Evolutionary conservation across 35 echinoderm and acorn worm genomes (phyloP).

Genomic region (Patiria miniata): DNA sequence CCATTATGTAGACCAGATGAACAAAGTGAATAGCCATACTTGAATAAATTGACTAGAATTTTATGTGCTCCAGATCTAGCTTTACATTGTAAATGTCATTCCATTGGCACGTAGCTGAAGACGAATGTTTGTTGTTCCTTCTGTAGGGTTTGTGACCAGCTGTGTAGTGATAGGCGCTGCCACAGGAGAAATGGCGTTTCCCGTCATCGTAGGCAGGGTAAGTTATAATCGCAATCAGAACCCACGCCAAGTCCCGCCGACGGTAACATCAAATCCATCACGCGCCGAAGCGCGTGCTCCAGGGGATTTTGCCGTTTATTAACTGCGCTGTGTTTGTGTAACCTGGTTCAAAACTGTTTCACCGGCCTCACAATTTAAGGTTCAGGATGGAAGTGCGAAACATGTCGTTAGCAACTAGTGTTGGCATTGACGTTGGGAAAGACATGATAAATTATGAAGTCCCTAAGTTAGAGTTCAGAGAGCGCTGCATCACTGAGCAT

Average conservation of each 20-base stretch:
- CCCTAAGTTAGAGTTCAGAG: no score
- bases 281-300: neutral
- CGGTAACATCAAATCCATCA: neutral
- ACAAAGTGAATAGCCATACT: no score
- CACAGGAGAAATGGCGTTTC: slow-evolving; percentile 96
- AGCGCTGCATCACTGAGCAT: no score
- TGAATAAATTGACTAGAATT: no score
- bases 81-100: no score
- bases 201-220: slow-evolving; percentile 89
- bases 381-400: neutral
- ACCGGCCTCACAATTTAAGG: neutral
- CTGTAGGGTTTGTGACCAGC: slow-evolving; percentile 90
- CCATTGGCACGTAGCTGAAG: no score
- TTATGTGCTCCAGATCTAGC: no score
- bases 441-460: no score
- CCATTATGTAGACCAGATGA: no score
- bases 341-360: neutral
- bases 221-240: slow-evolving; percentile 17
- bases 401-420: neutral
- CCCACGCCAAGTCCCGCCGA: neutral
- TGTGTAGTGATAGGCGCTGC: slow-evolving; percentile 95
- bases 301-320: neutral
- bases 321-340: neutral
- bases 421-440: no score
- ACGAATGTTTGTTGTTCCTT: slow-evolving; percentile 31